phyloP scores from a whole-genome alignment of 2,888 invertebrate species.

The Celastrina argiolus region DNA sequence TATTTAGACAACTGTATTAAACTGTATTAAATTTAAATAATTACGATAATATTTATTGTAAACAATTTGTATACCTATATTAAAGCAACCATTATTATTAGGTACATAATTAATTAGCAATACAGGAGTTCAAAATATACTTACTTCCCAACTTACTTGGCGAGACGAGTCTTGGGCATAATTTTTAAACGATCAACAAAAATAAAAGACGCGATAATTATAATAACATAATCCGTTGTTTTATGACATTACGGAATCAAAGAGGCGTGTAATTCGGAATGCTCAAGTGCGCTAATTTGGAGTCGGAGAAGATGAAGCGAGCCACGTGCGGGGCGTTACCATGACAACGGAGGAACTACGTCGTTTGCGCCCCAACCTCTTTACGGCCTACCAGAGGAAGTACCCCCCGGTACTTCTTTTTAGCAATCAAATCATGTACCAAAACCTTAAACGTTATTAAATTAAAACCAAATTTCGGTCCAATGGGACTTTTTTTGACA shows the following conservation, averaged over 20 bases:
- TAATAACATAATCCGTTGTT: slow-evolving; percentile 3
- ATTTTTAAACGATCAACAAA: neutral
- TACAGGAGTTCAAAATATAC: neutral
- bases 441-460: neutral
- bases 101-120: too few relatives aligned
- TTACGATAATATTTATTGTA: too few relatives aligned
- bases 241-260: slow-evolving; percentile 24
- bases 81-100: too few relatives aligned
- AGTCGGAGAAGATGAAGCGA: slow-evolving; percentile 48
- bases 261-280: slow-evolving; percentile 45
- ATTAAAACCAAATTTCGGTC: neutral
- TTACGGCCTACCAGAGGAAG: slow-evolving; percentile 24
- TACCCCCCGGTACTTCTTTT: neutral
- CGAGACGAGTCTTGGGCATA: too few relatives aligned
- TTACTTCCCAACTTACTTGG: neutral
- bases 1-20: too few relatives aligned
- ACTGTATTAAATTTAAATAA: too few relatives aligned
- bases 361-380: slow-evolving; percentile 54
- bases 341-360: slow-evolving; percentile 70
- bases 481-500: neutral
- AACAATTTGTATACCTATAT: too few relatives aligned
- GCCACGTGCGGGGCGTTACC: slow-evolving; percentile 67
- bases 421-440: slow-evolving; percentile 6
- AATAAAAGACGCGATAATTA: neutral
- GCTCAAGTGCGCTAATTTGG: slow-evolving; percentile 47